These are phyloP conservation scores for Macrobrachium nipponense DNA, from an alignment of 1,140 invertebrate genomes.

Conservation along the genomic window DNA sequence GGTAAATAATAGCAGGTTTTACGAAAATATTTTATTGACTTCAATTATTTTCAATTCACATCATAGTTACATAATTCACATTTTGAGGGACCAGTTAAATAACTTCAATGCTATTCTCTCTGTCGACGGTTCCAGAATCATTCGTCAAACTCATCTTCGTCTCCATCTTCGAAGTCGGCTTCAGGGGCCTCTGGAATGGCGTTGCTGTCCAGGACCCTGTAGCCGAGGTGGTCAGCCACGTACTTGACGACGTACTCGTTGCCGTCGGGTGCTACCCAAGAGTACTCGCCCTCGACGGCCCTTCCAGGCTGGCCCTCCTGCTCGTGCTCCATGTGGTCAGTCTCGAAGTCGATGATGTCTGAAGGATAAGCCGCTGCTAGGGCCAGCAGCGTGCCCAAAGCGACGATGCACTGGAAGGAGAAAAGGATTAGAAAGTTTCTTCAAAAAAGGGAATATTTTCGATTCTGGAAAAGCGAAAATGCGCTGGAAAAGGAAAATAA, in stretches of 20 bases:
- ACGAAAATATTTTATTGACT: too few relatives aligned
- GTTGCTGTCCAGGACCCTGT: conserved; percentile 31
- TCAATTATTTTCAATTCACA: too few relatives aligned
- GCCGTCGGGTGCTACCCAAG: conserved; percentile 44
- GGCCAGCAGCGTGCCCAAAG: conserved; percentile 23
- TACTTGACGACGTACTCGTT: conserved; percentile 44
- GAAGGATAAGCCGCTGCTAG: conserved; percentile 36
- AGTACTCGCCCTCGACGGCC: conserved; percentile 45
- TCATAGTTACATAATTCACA: too few relatives aligned
- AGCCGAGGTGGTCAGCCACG: conserved; percentile 35
- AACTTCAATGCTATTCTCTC: too few relatives aligned
- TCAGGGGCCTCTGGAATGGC: conserved; percentile 2
- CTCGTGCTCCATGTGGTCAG: conserved; percentile 34
- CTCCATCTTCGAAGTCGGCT: too few relatives aligned
- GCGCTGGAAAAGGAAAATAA: neutral
- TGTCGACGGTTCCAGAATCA: too few relatives aligned
- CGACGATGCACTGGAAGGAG: conserved; percentile 20
- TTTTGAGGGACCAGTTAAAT: too few relatives aligned
- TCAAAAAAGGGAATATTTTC: neutral
- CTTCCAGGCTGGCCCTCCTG: conserved; percentile 29
- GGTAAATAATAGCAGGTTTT: too few relatives aligned
- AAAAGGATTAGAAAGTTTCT: neutral
- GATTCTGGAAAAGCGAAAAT: neutral
- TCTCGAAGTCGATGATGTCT: conserved; percentile 52
- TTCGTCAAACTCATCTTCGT: too few relatives aligned